Conservation (phyloP, 2,113 vertebrate genomes). For the Anguilla japonica region DNA sequence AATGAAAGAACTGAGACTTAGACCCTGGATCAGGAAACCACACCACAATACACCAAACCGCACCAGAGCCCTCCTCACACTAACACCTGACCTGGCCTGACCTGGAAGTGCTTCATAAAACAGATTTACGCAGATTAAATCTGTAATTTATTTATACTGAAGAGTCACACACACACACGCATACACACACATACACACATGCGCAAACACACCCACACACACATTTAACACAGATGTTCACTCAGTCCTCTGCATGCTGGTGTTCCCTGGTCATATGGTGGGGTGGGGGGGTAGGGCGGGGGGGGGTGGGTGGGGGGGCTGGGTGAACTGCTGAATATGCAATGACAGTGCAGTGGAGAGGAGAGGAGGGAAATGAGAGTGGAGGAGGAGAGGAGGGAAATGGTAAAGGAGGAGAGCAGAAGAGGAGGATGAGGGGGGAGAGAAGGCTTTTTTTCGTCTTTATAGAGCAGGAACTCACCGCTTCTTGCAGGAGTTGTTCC, state of each 20-base stretch:
- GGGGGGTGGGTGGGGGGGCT: too few species aligned
- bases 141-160: too few species aligned
- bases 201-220: conserved; percentile 12
- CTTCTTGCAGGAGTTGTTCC: conserved; percentile 93
- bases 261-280: neutral
- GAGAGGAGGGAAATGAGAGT: neutral
- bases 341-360: neutral
- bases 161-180: too few species aligned
- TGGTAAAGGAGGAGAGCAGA: neutral
- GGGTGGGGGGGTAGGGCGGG: neutral
- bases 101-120: neutral
- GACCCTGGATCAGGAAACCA: too few species aligned
- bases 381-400: neutral
- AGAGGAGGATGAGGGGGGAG: neutral
- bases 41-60: too few species aligned
- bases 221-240: conserved; percentile 15
- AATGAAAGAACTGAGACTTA: neutral
- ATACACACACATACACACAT: neutral
- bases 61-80: too few species aligned
- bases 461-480: conserved; percentile 70
- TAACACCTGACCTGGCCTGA: neutral
- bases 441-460: neutral
- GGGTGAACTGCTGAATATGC: neutral
- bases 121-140: too few species aligned
- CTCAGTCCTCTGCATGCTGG: neutral